Base-by-base conservation (phyloP, 1,140 invertebrate genomes). In the Sinella curviseta region DNA sequence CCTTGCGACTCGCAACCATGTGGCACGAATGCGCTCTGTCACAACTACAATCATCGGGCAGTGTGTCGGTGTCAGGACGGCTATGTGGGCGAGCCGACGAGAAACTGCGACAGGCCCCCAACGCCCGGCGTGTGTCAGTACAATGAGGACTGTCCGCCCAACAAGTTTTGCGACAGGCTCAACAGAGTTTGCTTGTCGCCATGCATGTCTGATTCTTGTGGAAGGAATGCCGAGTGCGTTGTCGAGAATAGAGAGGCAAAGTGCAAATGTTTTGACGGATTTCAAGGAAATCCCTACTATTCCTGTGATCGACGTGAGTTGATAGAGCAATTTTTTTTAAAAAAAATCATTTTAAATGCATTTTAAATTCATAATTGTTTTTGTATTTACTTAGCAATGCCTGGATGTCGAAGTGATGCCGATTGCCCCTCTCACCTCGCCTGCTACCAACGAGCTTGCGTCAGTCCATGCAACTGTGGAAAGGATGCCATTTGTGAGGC, bases 401-500 rank as follows among this genome's bases (percentile, higher is more conserved):
- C 80, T 31, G 80, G 80, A 79, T 82, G 80, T 70, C 39, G 77
- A 31, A 81, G 76, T 74, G 75, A 82, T 76, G 16, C 17, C n/a
- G 94, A 95, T 83, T 96, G 95, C 86, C 89, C 90, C 60, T 86
- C 93, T 84, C 92, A 92, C 26, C 92, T 95, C 87, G 93, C 92
- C 84, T 96, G 94, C 89, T 91, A 95, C 85, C 91, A 92, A 86
- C 89, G 90, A 84, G 90, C 90, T 86, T 96, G 94, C 86, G 91
- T 92, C 87, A 91, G 92, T 86, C 95, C 94, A 28, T 96, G 95
- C 87, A 93, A 93, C 17, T 97, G 95, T 86, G 93, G 92, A 81
- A 89, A 89, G 81, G 92, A 95, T 86, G 94, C 95, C 48, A 89
- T 94, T 78, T 97, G 95, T 88, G 91, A 95, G 85, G 95, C 95